Evolutionary conservation across 2,113 vertebrate genomes (phyloP), one percentile per base, ranked within the genome.

Genomic region (Chionomys nivalis): DNA sequence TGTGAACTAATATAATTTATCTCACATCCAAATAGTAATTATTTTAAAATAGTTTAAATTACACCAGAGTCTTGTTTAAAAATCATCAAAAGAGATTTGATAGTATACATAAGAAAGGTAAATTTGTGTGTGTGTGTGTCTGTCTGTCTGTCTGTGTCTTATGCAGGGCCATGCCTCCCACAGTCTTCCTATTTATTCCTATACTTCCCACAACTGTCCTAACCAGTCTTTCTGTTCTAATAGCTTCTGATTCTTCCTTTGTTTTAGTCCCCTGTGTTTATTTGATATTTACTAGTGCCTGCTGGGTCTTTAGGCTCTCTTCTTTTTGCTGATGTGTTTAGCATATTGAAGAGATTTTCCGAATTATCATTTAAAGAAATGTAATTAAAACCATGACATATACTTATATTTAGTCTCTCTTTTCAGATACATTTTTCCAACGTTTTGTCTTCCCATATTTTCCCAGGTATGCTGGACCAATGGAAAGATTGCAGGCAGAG

Each of bases 401-500:
- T 49, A 8, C 68, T 21, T 91, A 76, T 70, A 78, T 94, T 95
- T 82, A 93, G 39, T 19, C 23, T 94, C 49, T 78, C 11, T 90
- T 89, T 87, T 39, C 7, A 73, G 61, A 44, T 87, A 24, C 3
- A 36, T 85, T 39, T 21, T 52, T 42, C 33, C 70, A 26, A 73
- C 73, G 73, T 90, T 88, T 92, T 97, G 83, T 96, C 7, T 83
- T 61, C 11, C 65, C 26, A 33, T 96, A 16, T 96, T 98, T 75
- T 97, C 96, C 90, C 85, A 99, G 99, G 99, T 99, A 99, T 94
- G 99, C 99, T 8, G 99, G 99, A 92, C 98, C 99, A 72, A 99
- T 99, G 99, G 99, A 99, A 98, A 98, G 99, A 95, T 39, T 99
- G 75, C 99, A 99, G 97, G 99, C 99, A 2, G 99, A 99, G 96